Evolutionary conservation across 35 echinoderm and acorn worm species (phyloP), one percentile per base, ranked within the genome.

Genomic region (Anneissia japonica): DNA sequence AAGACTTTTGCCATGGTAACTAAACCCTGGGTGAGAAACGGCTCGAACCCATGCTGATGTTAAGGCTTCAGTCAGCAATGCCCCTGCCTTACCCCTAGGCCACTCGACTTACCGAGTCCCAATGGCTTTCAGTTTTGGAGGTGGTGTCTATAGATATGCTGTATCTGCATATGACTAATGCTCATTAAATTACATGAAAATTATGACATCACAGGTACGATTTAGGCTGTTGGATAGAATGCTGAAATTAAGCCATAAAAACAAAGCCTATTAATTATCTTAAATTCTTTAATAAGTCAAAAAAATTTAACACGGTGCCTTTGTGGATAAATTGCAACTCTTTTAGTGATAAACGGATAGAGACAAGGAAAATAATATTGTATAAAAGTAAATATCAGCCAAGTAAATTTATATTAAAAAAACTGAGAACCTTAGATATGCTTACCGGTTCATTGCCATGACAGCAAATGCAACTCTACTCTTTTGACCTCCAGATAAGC

Each of bases 401-500:
- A 78, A 13, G 32, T 78, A 78, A 17, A 17, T 81, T 11, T 81
- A 28, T 81, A 81, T 31, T 7, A n/a, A n/a, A 31, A 32, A 31
- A 34, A 46, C 12, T 30, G 17, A 3, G 46, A 10, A 31, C 23
- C 4, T 56, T 85, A 23, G 21, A 21, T 21, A 31, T 7, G 93
- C 88, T 91, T 87, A 99, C 96, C 94, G 94, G 74, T 76, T 82
- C 83, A 91, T 91, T 81, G 89, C 89, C 96, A 99, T 99, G 23
- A 90, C 64, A 77, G 96, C 86, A 84, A 99, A 99, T 35, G 92
- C 92, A 12, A 99, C 96, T 81, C 96, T 87, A 73, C 92, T 99
- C 82, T 99, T 99, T 79, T 99, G 96, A 26, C 96, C 96, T 89
- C 96, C 92, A 34, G 96, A 99, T 21, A 99, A 74, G 81, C 89